Conservation (phyloP, 2,888 invertebrate species). For the Polydrusus cervinus region DNA sequence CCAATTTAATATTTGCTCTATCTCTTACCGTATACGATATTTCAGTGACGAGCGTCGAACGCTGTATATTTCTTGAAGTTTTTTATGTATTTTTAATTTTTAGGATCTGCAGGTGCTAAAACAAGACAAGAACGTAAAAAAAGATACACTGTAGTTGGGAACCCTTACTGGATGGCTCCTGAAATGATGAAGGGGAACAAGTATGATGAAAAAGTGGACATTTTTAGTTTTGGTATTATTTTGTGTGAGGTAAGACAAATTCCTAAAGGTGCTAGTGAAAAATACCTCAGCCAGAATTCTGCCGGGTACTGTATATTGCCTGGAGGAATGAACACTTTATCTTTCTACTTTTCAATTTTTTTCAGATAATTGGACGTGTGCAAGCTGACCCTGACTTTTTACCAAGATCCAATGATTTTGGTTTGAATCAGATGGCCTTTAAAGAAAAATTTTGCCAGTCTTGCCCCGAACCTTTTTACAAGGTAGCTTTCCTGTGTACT, state of each 20-base stretch:
- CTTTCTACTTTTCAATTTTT: slow-evolving; percentile 26
- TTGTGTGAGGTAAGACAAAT: slow-evolving; percentile 85
- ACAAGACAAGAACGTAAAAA: slow-evolving; percentile 82
- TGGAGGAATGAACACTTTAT: too few relatives aligned
- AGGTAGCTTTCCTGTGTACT: slow-evolving; percentile 92
- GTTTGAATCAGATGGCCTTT: slow-evolving; percentile 90
- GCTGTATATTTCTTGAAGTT: background rate
- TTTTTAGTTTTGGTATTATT: slow-evolving; percentile 96
- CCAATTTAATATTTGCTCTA: too few relatives aligned
- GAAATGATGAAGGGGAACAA: slow-evolving; percentile 98
- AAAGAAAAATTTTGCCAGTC: slow-evolving; percentile 87
- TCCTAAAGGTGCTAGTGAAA: too few relatives aligned
- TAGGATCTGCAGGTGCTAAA: slow-evolving; percentile 62
- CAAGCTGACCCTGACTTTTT: slow-evolving; percentile 96
- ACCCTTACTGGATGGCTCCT: slow-evolving; percentile 99
- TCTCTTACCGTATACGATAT: too few relatives aligned
- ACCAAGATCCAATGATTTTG: slow-evolving; percentile 93
- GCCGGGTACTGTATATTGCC: too few relatives aligned
- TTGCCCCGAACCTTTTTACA: slow-evolving; percentile 91
- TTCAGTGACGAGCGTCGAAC: too few relatives aligned
- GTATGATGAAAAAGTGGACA: slow-evolving; percentile 97
- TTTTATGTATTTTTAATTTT: slow-evolving; percentile 17
- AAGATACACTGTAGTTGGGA: slow-evolving; percentile 95
- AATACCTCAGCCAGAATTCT: too few relatives aligned
- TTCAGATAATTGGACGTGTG: slow-evolving; percentile 92